Evolutionary conservation across 1,140 invertebrate species (phyloP).

Genomic region (Drosophila truncata): DNA sequence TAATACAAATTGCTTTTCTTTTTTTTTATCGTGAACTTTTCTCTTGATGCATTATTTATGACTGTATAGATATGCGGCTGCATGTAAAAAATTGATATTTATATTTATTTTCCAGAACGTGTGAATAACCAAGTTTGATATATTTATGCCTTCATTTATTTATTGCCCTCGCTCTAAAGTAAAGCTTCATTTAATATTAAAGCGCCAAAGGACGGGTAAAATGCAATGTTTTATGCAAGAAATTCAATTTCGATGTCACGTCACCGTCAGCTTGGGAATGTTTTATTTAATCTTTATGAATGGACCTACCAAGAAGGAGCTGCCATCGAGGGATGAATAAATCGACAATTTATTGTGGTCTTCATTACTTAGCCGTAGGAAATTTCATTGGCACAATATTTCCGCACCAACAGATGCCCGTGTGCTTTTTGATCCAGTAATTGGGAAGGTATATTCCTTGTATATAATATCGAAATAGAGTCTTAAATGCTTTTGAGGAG

Average conservation of each 20-base stretch:
- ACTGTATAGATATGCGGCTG: slow-evolving; percentile 32
- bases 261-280: slow-evolving; percentile 41
- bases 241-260: slow-evolving; percentile 67
- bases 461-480: too few relatives aligned
- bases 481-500: too few relatives aligned
- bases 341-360: slow-evolving; percentile 63
- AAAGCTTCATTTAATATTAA: slow-evolving; percentile 38
- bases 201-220: slow-evolving; percentile 23
- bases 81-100: slow-evolving; percentile 54
- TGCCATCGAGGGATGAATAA: slow-evolving; percentile 60
- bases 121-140: slow-evolving; percentile 51
- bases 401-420: slow-evolving; percentile 39
- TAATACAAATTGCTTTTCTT: slow-evolving; percentile 29
- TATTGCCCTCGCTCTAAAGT: slow-evolving; percentile 42
- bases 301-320: background rate
- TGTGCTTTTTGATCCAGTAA: background rate
- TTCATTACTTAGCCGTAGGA: slow-evolving; percentile 27
- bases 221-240: slow-evolving; percentile 46
- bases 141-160: slow-evolving; percentile 67
- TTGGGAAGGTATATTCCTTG: background rate
- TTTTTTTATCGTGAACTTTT: slow-evolving; percentile 3
- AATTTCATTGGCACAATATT: slow-evolving; percentile 41
- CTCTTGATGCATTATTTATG: slow-evolving; percentile 47
- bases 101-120: slow-evolving; percentile 40
- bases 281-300: slow-evolving; percentile 40